phyloP scores from a whole-genome alignment of 1,140 invertebrate species.

The Papilio xuthus region DNA sequence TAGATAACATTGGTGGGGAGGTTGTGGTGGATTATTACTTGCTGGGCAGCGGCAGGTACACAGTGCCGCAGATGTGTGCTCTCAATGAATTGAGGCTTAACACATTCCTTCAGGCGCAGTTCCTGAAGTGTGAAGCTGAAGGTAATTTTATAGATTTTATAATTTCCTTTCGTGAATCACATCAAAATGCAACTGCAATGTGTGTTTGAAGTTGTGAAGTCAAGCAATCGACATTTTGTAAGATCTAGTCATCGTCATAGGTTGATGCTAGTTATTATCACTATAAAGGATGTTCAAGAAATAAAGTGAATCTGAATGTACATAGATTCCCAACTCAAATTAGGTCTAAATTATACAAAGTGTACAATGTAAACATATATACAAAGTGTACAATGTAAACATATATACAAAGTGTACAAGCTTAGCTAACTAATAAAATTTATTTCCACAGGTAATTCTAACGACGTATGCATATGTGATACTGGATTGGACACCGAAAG shows the following conservation, averaged over 20 bases:
- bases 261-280: too few species aligned
- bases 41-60: slow-evolving; percentile 54
- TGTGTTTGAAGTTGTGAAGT: too few species aligned
- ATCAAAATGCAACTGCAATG: too few species aligned
- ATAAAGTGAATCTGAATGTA: too few species aligned
- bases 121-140: slow-evolving; percentile 60
- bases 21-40: slow-evolving; percentile 54
- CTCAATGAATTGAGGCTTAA: slow-evolving; percentile 52
- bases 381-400: neutral
- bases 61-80: slow-evolving; percentile 58
- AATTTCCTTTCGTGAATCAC: neutral
- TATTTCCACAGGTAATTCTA: slow-evolving; percentile 47
- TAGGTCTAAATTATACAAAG: neutral
- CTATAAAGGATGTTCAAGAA: too few species aligned
- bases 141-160: slow-evolving; percentile 43
- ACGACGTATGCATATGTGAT: slow-evolving; percentile 50
- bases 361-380: neutral
- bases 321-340: too few species aligned
- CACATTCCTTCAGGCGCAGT: slow-evolving; percentile 56
- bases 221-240: too few species aligned
- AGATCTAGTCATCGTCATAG: too few species aligned
- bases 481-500: slow-evolving; percentile 50
- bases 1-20: slow-evolving; percentile 62
- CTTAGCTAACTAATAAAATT: neutral
- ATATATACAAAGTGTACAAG: neutral